Evolutionary conservation across 2,888 invertebrate genomes (phyloP).

Genomic region (Lamellibrachia columna): DNA sequence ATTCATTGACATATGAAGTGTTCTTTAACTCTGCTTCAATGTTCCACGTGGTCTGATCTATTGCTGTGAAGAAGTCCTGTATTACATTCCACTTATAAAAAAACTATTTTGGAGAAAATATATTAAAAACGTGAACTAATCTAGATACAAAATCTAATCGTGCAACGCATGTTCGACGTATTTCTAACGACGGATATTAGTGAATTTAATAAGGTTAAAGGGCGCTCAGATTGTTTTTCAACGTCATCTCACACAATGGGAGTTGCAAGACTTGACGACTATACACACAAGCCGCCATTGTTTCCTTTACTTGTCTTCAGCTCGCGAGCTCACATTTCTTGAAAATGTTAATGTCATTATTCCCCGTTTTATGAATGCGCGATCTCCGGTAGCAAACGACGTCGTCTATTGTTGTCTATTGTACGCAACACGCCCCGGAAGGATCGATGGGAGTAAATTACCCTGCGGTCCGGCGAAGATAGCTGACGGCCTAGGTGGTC

Average conservation of each 20-base stretch:
- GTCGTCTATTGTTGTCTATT: background rate
- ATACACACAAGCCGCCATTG: background rate
- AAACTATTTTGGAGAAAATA: background rate
- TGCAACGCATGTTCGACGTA: background rate
- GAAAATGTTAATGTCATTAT: slow-evolving; percentile 1
- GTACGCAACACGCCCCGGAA: background rate
- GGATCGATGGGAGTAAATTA: background rate
- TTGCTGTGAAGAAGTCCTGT: background rate
- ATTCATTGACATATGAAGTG: background rate
- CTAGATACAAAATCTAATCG: background rate
- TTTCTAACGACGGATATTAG: too few relatives aligned
- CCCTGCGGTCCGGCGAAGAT: background rate
- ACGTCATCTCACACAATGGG: background rate
- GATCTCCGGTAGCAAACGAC: slow-evolving; percentile 4
- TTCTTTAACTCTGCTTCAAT: background rate
- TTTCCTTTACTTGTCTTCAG: background rate
- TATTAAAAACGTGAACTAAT: background rate
- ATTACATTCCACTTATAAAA: background rate
- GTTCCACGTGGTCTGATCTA: background rate
- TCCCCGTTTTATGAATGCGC: background rate
- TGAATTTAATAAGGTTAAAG: background rate
- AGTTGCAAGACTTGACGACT: background rate
- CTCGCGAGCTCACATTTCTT: background rate
- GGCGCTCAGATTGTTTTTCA: background rate
- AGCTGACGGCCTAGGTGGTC: slow-evolving; percentile 3